phyloP scores from a whole-genome alignment of 2,113 vertebrate genomes.

The Leptodactylus fuscus region DNA sequence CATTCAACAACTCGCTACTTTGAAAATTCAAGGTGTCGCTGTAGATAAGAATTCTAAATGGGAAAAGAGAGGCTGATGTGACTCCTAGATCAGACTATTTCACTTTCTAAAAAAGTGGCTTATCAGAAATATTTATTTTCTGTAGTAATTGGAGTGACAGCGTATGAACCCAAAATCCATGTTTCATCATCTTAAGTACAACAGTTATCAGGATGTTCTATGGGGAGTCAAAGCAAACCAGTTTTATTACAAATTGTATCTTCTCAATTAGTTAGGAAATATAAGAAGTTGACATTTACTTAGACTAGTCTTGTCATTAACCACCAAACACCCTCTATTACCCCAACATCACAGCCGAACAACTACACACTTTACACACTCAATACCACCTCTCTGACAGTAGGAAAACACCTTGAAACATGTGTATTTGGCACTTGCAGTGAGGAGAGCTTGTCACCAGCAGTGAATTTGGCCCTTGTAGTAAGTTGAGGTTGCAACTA shows the following conservation, averaged over 20 bases:
- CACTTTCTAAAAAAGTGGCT: conserved; percentile 42
- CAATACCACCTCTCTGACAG: too few species aligned
- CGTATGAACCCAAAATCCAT: background rate
- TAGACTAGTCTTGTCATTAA: background rate
- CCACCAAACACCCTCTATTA: too few species aligned
- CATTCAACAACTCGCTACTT: conserved; percentile 56
- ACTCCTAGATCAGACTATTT: conserved; percentile 53
- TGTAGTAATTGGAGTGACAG: conserved; percentile 43
- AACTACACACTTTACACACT: too few species aligned
- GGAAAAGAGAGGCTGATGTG: conserved; percentile 56
- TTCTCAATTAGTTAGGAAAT: background rate
- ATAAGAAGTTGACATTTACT: background rate
- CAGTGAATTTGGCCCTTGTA: too few species aligned
- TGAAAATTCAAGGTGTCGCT: conserved; percentile 57
- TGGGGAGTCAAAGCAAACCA: background rate
- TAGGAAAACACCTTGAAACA: too few species aligned
- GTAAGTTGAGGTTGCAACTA: too few species aligned
- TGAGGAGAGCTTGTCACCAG: too few species aligned
- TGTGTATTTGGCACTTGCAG: too few species aligned
- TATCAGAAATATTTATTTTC: conserved; percentile 51
- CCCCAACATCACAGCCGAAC: too few species aligned
- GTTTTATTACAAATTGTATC: background rate
- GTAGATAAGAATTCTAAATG: conserved; percentile 59
- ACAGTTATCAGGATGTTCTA: background rate
- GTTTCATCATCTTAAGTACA: conserved; percentile 24